Percentiles rank a stretch among this genome's conserved stretches.
Conservation (phyloP, 1,140 invertebrate genomes). For the Carposina sasakii region DNA sequence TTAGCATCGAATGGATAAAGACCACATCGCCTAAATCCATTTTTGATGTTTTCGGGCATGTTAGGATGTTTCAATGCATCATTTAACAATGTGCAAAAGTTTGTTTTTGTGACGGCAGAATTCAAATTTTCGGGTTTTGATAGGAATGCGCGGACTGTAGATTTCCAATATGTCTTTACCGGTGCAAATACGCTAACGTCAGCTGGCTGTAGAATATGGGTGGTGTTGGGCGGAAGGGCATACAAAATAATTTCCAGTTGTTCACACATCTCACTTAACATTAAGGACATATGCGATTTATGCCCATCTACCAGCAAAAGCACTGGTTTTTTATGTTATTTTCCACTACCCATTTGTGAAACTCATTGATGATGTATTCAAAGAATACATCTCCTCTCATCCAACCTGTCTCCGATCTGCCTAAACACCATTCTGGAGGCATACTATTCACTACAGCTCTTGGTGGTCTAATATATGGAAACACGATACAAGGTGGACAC, state of each 20-base stretch:
- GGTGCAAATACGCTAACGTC: conserved; percentile 48
- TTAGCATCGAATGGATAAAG: conserved; percentile 41
- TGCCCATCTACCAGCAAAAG: conserved; percentile 59
- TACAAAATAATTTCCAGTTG: conserved; percentile 50
- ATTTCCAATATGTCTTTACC: conserved; percentile 35
- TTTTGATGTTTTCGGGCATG: conserved; percentile 27
- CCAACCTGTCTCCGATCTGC: conserved; percentile 50
- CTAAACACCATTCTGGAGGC: conserved; percentile 42
- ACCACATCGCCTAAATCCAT: conserved; percentile 42
- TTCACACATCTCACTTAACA: conserved; percentile 45
- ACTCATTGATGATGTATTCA: conserved; percentile 54
- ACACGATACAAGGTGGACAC: conserved; percentile 27
- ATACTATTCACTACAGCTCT: conserved; percentile 30
- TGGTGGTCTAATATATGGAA: conserved; percentile 29
- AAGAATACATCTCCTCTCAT: conserved; percentile 52
- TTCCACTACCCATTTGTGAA: conserved; percentile 36
- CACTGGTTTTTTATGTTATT: conserved; percentile 43
- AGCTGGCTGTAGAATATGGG: conserved; percentile 60
- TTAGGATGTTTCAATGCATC: conserved; percentile 13
- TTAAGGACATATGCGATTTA: conserved; percentile 46
- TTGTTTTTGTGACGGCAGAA: conserved; percentile 19
- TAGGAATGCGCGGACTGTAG: conserved; percentile 18
- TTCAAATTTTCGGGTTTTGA: conserved; percentile 19
- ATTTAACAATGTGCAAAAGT: conserved; percentile 26
- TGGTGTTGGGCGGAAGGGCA: conserved; percentile 54